Evolutionary conservation across 1,140 invertebrate genomes (phyloP).

Genomic region (Cydia pomonella): DNA sequence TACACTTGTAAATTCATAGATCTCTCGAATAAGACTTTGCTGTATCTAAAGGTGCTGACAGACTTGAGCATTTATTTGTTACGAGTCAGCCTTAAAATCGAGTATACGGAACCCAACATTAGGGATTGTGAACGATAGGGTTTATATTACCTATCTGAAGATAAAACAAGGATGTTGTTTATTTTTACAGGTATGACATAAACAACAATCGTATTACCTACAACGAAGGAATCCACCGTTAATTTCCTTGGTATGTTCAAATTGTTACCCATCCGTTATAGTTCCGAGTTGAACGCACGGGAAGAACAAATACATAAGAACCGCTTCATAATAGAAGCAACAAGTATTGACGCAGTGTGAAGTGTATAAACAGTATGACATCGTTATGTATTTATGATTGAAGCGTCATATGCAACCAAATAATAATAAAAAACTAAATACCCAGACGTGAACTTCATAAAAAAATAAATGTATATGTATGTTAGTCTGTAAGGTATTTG

Average conservation of each 20-base stretch:
- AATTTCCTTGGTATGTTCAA: conserved; percentile 13
- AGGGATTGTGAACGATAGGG: too few relatives aligned
- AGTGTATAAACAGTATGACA: not conserved
- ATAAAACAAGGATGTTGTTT: not conserved
- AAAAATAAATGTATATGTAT: too few relatives aligned
- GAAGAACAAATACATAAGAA: conserved; percentile 33
- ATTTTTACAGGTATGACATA: not conserved
- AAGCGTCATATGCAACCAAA: not conserved
- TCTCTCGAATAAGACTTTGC: too few relatives aligned
- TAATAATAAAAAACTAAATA: too few relatives aligned
- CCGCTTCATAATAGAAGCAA: conserved; percentile 32
- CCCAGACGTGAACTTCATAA: too few relatives aligned
- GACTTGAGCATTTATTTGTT: too few relatives aligned
- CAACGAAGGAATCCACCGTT: conserved; percentile 15
- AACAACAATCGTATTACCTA: not conserved
- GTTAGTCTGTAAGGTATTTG: too few relatives aligned
- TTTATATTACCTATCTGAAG: too few relatives aligned
- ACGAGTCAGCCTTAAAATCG: too few relatives aligned
- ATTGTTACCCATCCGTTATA: conserved; percentile 27
- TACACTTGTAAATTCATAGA: too few relatives aligned
- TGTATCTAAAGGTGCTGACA: too few relatives aligned
- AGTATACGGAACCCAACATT: too few relatives aligned
- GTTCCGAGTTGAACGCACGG: conserved; percentile 29
- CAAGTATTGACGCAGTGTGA: not conserved
- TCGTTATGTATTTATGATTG: not conserved